Evolutionary conservation across 2,113 vertebrate genomes (phyloP), one percentile per base, ranked within the genome.

Genomic region (Crotophaga sulcirostris): DNA sequence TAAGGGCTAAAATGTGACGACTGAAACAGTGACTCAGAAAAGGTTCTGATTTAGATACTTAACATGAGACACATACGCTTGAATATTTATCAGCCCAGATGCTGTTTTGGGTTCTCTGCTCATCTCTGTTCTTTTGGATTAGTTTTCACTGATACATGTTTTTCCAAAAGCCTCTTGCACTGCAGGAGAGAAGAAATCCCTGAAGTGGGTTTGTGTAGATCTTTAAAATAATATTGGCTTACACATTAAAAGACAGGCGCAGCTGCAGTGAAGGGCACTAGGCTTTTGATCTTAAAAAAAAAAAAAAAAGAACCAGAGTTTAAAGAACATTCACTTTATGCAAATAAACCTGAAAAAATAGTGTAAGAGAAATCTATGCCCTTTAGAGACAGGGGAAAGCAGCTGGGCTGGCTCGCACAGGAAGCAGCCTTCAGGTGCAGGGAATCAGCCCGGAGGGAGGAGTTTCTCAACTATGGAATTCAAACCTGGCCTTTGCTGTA

Each of bases 361-460:
- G 6, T 0, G 5, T 54, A 73, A 85, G 62, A 93, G 73, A 87
- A 92, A 74, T 44, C 9, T 1, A 0, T 78, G 76, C 64, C 76
- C 94, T 95, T 92, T 70, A 28, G 72, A 81, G 68, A 74, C 40
- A 2, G 0, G 5, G 34, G 55, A 55, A 76, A 88, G 67, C 88
- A 94, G 59, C 85, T 70, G 72, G 49, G 4, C 13, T 44, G 62
- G 63, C 67, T 86, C 3, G 2, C 3, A 4, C 52, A 77, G 76
- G 76, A 93, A 76, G 55, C 76, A 93, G 42, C 55, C 85, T 84
- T 75, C 74, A 92, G 88, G 85, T 95, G 90, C 88, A 94, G 88
- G 83, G 85, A 90, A 69, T 8, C 0, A 5, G 58, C 44, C 74
- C n/a, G n/a, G n/a, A 73, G 54, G 60, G 66, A 79, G 59, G 29